Conservation (phyloP, 1,140 invertebrate genomes). For the Cyphomyrmex costatus region DNA sequence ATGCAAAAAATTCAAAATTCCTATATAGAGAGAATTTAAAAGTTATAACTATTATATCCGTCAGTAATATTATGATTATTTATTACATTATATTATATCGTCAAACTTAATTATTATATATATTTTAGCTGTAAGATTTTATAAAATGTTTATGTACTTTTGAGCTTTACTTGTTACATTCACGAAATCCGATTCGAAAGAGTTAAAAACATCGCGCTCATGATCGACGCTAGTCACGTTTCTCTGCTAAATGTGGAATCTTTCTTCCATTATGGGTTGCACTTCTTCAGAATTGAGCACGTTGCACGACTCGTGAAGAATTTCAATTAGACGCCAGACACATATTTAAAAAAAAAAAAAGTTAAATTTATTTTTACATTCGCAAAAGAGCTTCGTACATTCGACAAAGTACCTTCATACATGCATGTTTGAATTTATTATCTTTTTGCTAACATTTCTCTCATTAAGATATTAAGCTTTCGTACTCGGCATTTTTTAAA, state of each 20-base stretch:
- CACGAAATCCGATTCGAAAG: conserved; percentile 2
- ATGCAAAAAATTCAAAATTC: neutral
- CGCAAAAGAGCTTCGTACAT: neutral
- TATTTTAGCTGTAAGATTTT: neutral
- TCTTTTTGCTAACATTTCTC: neutral
- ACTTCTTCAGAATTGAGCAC: conserved; percentile 20
- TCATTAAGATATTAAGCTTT: neutral
- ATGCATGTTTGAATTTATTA: neutral
- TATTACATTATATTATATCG: neutral
- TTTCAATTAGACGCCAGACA: conserved; percentile 21
- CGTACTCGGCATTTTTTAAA: neutral
- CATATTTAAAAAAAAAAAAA: neutral
- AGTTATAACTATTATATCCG: neutral
- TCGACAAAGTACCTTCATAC: conserved; percentile 13
- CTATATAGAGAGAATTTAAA: too few relatives aligned
- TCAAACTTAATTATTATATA: conserved; percentile 3
- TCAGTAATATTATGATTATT: conserved; percentile 10
- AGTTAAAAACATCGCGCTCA: neutral
- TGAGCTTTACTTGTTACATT: neutral
- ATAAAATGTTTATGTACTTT: neutral
- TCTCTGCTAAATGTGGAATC: conserved; percentile 20
- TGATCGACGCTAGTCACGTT: conserved; percentile 41
- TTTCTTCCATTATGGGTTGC: conserved; percentile 39
- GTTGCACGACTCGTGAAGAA: conserved; percentile 12
- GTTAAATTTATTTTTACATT: neutral